Base-by-base conservation (phyloP, 2,797 vertebrate species). In the Clarias fuscus region DNA sequence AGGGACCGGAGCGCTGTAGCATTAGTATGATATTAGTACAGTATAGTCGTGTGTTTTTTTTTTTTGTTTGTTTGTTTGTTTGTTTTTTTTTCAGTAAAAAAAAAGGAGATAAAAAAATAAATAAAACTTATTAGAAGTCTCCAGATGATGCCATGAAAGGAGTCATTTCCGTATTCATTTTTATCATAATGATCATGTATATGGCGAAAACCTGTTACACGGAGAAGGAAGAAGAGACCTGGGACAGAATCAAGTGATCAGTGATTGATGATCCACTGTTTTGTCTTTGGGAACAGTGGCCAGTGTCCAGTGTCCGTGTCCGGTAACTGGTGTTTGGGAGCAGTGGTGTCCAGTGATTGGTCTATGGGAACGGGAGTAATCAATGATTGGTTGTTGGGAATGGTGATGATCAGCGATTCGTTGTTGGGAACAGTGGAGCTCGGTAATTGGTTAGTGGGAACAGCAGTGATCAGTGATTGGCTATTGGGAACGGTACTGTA, bases 1-100 rank as follows among this genome's bases (percentile, higher is more conserved):
- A 89, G 90, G 91, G 92, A 87, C 86, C 68, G 85, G 48, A n/a
- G 67, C 81, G 0, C 27, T 15, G 65, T 5, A 82, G 65, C 22
- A 5, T 7, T 53, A 48, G 43, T 48, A 48, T 48, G 43, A 48
- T 48, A 20, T 62, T 30, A 64, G 4, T 20, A 43, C 14, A 27
- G n/a, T n/a, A n/a, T n/a, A n/a, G n/a, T n/a, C n/a, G n/a, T n/a
- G n/a, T n/a, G n/a, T n/a, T n/a, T n/a, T n/a, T n/a, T n/a, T n/a
- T n/a, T n/a, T n/a, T n/a, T n/a, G n/a, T n/a, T n/a, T n/a, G n/a
- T n/a, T n/a, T n/a, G n/a, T n/a, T n/a, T n/a, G n/a, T n/a, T n/a
- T n/a, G n/a, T 11, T 10, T 10, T 2, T 48, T 11, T 2, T 48
- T 11, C 48, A 48, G 3, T 48, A 48, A 2, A 48, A 48, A 2